Conservation (phyloP, 2,113 vertebrate genomes). For the Kryptolebias marmoratus region DNA sequence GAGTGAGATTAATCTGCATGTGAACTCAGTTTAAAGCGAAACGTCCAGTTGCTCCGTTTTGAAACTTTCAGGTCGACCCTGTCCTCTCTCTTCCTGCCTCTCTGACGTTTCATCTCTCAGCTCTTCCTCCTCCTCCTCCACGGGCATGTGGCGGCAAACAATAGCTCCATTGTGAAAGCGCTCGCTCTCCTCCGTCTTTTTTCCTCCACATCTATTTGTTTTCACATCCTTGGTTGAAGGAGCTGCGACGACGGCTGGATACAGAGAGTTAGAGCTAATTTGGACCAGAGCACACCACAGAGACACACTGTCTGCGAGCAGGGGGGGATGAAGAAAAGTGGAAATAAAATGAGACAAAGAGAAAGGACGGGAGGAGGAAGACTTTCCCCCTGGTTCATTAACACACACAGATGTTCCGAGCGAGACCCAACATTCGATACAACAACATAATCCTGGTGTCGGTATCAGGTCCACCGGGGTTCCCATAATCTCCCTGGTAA, state of each 20-base stretch:
- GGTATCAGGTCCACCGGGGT: constrained; percentile 44
- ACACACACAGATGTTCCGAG: constrained; percentile 17
- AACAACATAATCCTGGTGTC: constrained; percentile 62
- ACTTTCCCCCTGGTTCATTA: neutral
- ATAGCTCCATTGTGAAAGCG: constrained; percentile 69
- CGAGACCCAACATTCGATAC: constrained; percentile 49
- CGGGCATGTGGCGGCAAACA: constrained; percentile 68
- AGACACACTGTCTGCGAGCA: constrained; percentile 62
- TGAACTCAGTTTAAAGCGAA: too few relatives aligned
- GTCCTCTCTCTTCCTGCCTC: neutral
- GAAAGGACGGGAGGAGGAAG: neutral
- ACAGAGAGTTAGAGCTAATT: constrained; percentile 64
- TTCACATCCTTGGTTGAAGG: constrained; percentile 63
- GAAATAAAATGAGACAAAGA: constrained; percentile 10
- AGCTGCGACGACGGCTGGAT: constrained; percentile 43
- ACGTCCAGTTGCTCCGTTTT: too few relatives aligned
- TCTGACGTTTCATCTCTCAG: neutral
- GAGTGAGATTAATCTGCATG: too few relatives aligned
- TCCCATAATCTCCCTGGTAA: constrained; percentile 58
- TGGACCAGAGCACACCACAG: constrained; percentile 62
- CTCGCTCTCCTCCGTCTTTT: constrained; percentile 45
- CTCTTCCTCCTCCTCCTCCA: constrained; percentile 6
- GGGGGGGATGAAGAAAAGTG: neutral
- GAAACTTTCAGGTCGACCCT: too few relatives aligned
- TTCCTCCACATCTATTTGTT: constrained; percentile 66